These are phyloP conservation scores for Oceanites oceanicus DNA, from an alignment of 2,113 vertebrate species.

Conservation along the genomic window DNA sequence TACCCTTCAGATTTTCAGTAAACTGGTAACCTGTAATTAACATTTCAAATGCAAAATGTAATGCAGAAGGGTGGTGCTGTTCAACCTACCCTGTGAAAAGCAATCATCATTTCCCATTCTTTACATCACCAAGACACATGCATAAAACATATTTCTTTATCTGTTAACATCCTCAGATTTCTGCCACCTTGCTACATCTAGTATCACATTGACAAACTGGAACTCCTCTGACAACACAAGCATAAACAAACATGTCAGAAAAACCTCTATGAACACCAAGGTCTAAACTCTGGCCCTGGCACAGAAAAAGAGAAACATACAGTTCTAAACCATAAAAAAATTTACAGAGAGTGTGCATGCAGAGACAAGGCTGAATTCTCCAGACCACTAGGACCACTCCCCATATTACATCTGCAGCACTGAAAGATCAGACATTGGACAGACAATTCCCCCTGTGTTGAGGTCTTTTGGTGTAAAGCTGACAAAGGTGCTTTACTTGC, in stretches of 20 bases:
- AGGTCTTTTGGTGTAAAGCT: neutral
- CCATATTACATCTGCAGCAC: neutral
- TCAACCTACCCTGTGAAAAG: constrained; percentile 31
- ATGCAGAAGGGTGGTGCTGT: neutral
- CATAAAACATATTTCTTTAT: constrained; percentile 21
- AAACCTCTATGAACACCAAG: neutral
- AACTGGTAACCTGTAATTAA: constrained; percentile 15
- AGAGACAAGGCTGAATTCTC: neutral
- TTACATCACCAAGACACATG: neutral
- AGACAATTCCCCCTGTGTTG: neutral
- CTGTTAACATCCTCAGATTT: neutral
- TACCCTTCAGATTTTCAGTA: neutral
- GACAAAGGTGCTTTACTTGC: neutral
- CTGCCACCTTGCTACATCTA: neutral
- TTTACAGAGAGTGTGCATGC: too few species aligned
- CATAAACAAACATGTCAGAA: neutral
- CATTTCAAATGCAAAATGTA: constrained; percentile 26
- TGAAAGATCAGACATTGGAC: neutral
- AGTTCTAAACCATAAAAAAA: neutral
- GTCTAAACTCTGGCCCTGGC: neutral
- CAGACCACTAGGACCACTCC: neutral
- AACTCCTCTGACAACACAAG: neutral
- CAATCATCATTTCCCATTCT: neutral
- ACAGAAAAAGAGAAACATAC: neutral
- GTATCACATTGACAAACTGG: neutral